These are phyloP conservation scores for Nomada lathburiana DNA, from an alignment of 2,888 invertebrate genomes.

Conservation along the genomic window DNA sequence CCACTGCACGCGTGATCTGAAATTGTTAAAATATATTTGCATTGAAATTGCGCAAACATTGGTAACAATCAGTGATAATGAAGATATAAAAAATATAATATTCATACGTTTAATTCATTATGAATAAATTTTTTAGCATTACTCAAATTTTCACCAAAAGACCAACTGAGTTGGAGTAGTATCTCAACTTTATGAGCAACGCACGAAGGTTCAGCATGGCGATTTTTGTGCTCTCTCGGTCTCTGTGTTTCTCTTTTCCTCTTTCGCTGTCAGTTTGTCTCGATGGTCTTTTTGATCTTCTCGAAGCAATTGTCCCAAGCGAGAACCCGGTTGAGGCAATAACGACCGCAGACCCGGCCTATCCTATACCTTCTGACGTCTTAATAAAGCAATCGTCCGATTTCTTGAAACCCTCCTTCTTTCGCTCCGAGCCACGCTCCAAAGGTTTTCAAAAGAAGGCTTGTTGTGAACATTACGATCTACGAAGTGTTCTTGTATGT, in stretches of 20 bases:
- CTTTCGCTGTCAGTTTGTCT: slow-evolving; percentile 41
- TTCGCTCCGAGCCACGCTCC: slow-evolving; percentile 38
- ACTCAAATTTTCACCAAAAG: no score
- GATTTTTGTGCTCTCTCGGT: slow-evolving; percentile 36
- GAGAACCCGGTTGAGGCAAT: slow-evolving; percentile 61
- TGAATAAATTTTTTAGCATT: no score
- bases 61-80: no score
- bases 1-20: neutral
- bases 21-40: neutral
- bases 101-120: no score
- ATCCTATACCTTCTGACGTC: slow-evolving; percentile 64
- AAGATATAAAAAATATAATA: no score
- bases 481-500: neutral
- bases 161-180: neutral
- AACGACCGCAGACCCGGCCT: slow-evolving; percentile 54
- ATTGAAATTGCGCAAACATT: neutral
- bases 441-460: slow-evolving; percentile 8
- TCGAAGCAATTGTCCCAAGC: slow-evolving; percentile 58
- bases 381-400: slow-evolving; percentile 67
- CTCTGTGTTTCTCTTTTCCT: slow-evolving; percentile 15
- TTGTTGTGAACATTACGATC: neutral
- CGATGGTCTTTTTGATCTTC: slow-evolving; percentile 53
- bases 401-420: slow-evolving; percentile 60
- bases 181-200: slow-evolving; percentile 32
- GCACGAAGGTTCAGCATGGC: slow-evolving; percentile 22